Evolutionary conservation across 2,797 vertebrate genomes (phyloP).

Genomic region (Rhyacichthys aspro): DNA sequence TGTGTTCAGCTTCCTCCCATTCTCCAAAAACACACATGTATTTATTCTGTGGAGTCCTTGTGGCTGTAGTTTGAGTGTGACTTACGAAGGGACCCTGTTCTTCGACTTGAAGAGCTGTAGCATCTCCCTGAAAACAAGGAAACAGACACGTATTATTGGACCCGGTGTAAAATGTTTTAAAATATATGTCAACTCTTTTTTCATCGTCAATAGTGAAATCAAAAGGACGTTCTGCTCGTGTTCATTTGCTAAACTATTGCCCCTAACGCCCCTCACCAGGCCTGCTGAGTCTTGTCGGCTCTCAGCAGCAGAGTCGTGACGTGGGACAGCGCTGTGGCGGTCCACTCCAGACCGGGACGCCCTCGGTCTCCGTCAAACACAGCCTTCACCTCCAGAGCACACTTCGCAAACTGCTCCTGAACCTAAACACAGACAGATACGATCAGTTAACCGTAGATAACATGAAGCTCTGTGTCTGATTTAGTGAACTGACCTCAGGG

Average conservation of each 20-base stretch:
- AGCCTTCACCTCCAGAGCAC: conserved; percentile 84
- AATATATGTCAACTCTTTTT: no score
- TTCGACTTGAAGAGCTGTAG: conserved; percentile 83
- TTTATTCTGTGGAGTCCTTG: not conserved
- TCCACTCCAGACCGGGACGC: conserved; percentile 70
- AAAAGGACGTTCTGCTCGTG: no score
- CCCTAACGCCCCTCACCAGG: conserved; percentile 84
- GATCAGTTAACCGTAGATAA: not conserved
- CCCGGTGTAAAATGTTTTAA: no score
- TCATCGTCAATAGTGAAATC: no score
- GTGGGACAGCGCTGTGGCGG: conserved; percentile 64
- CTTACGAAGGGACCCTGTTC: conserved; percentile 89
- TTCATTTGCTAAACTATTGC: no score
- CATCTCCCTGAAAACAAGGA: conserved; percentile 80
- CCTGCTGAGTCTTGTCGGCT: conserved; percentile 79
- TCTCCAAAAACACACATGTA: no score
- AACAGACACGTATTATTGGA: not conserved
- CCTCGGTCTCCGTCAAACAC: conserved; percentile 50
- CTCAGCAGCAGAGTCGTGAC: conserved; percentile 80
- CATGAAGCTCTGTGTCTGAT: not conserved
- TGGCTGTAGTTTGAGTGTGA: conserved; percentile 13
- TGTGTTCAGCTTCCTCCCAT: no score
- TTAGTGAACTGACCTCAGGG: conserved; percentile 80
- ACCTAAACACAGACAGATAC: conserved; percentile 69
- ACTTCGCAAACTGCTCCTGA: conserved; percentile 84